These are phyloP conservation scores for Eidolon helvum DNA, from an alignment of 2,113 vertebrate genomes.

Conservation along the genomic window DNA sequence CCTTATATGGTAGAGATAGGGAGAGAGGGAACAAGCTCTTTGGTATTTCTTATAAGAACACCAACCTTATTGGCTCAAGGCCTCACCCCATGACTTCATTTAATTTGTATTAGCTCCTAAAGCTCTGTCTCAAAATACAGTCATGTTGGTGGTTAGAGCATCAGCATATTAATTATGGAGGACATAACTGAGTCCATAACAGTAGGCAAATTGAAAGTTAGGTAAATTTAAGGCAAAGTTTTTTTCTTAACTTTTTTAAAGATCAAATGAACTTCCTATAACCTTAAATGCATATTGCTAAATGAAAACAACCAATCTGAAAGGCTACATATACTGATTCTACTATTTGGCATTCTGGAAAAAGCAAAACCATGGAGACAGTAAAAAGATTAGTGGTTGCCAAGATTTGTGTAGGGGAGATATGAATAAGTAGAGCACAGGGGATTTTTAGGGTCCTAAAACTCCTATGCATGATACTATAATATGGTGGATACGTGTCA, in stretches of 20 bases:
- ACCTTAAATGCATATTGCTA: not conserved
- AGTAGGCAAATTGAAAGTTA: not conserved
- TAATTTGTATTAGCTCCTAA: not conserved
- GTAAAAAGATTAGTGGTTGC: not conserved
- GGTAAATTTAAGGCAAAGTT: not conserved
- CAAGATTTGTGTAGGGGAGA: not conserved
- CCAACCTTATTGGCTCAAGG: not conserved
- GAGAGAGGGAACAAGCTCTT: not conserved
- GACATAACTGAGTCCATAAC: rapidly evolving
- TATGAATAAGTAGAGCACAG: not conserved
- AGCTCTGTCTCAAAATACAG: not conserved
- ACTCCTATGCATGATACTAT: not conserved
- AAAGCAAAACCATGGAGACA: not conserved
- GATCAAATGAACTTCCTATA: not conserved
- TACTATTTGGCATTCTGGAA: not conserved
- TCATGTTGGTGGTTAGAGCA: rapidly evolving
- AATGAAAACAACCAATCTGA: not conserved
- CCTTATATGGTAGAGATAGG: not conserved
- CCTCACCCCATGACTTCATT: not conserved
- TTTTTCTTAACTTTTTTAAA: not conserved
- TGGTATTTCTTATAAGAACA: not conserved
- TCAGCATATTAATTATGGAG: not conserved
- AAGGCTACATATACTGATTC: not conserved
- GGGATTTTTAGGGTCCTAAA: not conserved
- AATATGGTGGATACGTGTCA: not conserved